phyloP scores from a whole-genome alignment of 2,888 invertebrate genomes.

The Xylocampa areola region DNA sequence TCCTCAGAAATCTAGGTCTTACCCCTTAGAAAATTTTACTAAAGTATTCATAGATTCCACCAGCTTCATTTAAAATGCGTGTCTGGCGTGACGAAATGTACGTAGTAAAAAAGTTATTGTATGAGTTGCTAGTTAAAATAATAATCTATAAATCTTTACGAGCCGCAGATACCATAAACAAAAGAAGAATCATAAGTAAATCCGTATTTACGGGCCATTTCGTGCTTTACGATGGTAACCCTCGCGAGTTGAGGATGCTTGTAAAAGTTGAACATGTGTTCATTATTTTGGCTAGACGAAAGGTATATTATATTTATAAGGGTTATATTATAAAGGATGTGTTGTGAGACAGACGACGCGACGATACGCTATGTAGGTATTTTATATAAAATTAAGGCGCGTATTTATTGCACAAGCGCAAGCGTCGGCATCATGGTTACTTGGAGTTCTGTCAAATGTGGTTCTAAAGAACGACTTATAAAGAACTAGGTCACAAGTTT shows the following conservation, averaged over 20 bases:
- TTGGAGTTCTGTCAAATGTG: no score
- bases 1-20: no score
- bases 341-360: neutral
- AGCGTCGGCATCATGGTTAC: no score
- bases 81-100: neutral
- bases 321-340: neutral
- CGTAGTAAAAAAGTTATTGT: conserved; percentile 13
- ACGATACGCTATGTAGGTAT: no score
- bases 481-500: no score
- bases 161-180: conserved; percentile 29
- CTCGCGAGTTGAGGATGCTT: neutral
- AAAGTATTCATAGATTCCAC: neutral
- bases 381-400: neutral
- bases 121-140: conserved; percentile 14
- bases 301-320: conserved; percentile 4
- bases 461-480: no score
- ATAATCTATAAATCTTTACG: conserved; percentile 28
- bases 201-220: conserved; percentile 31
- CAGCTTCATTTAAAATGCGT: conserved; percentile 1
- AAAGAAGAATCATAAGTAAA: conserved; percentile 28
- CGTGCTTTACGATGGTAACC: conserved; percentile 28
- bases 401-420: neutral
- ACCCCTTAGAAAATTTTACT: no score
- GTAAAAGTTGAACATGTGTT: conserved; percentile 5
- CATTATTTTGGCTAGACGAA: conserved; percentile 16